Conservation (phyloP, 2,113 vertebrate genomes). For the Rhombomys opimus region DNA sequence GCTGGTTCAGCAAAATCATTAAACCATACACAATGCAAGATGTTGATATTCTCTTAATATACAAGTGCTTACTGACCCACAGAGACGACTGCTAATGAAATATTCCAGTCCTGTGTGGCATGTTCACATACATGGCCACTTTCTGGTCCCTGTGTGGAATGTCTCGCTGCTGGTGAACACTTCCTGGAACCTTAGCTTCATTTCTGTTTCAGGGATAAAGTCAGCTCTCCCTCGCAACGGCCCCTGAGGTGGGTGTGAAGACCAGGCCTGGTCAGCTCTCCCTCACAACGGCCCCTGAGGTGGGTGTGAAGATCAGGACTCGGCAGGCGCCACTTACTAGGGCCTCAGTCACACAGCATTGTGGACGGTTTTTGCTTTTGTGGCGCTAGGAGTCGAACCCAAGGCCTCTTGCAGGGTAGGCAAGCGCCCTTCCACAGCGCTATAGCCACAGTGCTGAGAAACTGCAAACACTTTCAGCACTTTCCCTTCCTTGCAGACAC, state of each 20-base stretch:
- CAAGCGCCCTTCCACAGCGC: too few species aligned
- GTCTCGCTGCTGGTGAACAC: fast-evolving
- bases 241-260: background rate
- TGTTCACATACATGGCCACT: fast-evolving
- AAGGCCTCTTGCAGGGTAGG: background rate
- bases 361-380: background rate
- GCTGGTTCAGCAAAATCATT: slow-evolving; percentile 65
- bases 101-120: fast-evolving
- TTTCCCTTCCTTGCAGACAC: background rate
- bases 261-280: too few species aligned
- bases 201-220: background rate
- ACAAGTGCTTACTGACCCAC: slow-evolving; percentile 9
- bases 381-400: background rate
- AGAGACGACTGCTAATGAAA: background rate
- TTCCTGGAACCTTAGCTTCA: background rate
- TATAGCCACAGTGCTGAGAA: background rate
- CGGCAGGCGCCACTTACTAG: fast-evolving
- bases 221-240: background rate
- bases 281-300: background rate
- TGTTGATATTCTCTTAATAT: background rate
- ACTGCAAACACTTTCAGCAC: background rate
- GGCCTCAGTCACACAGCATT: background rate
- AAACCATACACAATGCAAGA: background rate
- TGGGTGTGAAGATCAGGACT: fast-evolving
- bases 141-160: fast-evolving